A percentile compares a stretch with the other conserved stretches of the same genome.
Conservation (phyloP, 2,113 vertebrate species). For the Halcyon senegalensis region DNA sequence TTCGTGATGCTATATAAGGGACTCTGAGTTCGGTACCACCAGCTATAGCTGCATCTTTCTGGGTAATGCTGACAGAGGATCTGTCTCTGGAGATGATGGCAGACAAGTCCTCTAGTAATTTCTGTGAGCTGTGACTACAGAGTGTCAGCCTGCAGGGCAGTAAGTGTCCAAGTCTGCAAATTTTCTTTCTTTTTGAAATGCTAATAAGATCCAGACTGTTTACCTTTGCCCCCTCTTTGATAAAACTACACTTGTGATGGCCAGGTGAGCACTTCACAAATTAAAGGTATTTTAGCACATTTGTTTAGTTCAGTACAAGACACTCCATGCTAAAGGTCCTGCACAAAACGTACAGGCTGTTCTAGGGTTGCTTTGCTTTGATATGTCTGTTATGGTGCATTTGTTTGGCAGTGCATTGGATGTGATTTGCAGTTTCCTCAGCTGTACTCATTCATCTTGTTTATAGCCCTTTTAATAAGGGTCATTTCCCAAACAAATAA, state of each 20-base stretch:
- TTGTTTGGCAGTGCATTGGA: not conserved
- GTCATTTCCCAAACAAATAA: slow-evolving; percentile 19
- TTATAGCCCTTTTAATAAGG: not conserved
- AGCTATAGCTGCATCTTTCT: not conserved
- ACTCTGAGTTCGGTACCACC: not conserved
- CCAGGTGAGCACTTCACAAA: not conserved
- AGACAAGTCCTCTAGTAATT: not conserved
- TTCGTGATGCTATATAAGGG: not conserved
- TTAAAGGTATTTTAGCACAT: not conserved
- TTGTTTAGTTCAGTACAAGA: not conserved
- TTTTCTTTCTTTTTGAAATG: not conserved
- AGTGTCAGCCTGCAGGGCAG: not conserved
- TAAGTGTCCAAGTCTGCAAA: not conserved
- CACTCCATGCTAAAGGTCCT: not conserved
- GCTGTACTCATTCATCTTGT: not conserved
- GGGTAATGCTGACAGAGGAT: not conserved
- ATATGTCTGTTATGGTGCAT: not conserved
- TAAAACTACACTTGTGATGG: rapidly evolving
- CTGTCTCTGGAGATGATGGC: rapidly evolving
- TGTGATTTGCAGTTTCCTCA: not conserved
- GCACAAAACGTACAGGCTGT: not conserved
- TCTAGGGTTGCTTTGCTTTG: not conserved
- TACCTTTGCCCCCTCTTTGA: not conserved
- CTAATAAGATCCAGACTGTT: not conserved
- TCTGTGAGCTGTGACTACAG: not conserved